Base-by-base conservation (phyloP, 2,797 vertebrate genomes). In the Podarcis siculus region DNA sequence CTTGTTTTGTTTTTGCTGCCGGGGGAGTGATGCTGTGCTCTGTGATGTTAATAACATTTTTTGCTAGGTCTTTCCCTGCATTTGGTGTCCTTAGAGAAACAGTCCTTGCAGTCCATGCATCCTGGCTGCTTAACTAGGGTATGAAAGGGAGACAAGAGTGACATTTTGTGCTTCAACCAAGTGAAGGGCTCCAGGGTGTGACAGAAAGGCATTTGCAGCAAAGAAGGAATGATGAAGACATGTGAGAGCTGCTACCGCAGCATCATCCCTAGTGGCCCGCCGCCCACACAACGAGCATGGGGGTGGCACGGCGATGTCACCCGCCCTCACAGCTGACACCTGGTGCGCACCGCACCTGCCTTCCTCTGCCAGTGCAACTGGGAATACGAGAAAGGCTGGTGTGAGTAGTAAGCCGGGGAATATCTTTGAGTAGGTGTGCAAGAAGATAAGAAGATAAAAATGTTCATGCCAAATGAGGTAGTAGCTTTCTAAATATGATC, bases 401-500 rank as follows among this genome's bases (percentile, higher is more conserved):
- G 3, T 15, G 25, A 37, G 39, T 61, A 83, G 73, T 72, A 81
- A 67, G 9, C 8, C 64, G 9, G 67, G 55, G 39, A 69, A 89
- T 30, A 75, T 45, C 39, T 80, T 35, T 64, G 27, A 79, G 19
- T 64, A 42, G n/a, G 27, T 72, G 8, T 49, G 79, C 61, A 73
- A 55, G 49, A 55, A 55, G 49, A 55, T 55, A 55, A 55, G 49
- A 55, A 15, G 3, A 55, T 71, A n/a, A 71, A 30, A 72, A 83
- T 76, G 61, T 61, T 23, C 5, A 27, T 0, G 83, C 76, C 58
- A 3, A 0, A 0, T 42, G 78, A 86, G 10, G 30, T 37, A 58
- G 13, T 45, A 17, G 35, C 42, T 42, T 77, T 73, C 82, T 49
- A 5, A 90, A 92, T 23, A 64, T 5, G 83, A 61, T 37, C 87